These are phyloP conservation scores for Bombus difficillimus DNA, from an alignment of 1,140 invertebrate species.

Conservation along the genomic window DNA sequence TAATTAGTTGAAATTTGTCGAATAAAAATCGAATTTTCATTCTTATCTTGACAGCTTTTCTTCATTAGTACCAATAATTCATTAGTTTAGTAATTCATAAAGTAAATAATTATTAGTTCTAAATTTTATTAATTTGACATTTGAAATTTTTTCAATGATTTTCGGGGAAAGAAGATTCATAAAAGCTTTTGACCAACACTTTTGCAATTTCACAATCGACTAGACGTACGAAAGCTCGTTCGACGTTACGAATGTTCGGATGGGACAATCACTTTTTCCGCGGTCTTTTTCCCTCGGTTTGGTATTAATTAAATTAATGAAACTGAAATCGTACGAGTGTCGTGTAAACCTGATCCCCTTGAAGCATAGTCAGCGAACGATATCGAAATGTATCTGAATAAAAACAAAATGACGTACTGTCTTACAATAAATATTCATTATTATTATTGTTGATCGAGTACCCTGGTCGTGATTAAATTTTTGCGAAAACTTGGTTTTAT, in stretches of 20 bases:
- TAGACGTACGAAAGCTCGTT: not conserved
- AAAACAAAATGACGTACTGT: not conserved
- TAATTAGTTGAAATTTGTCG: too few species aligned
- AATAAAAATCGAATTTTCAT: too few species aligned
- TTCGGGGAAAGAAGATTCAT: too few species aligned
- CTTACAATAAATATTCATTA: not conserved
- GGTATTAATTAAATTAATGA: constrained; percentile 27
- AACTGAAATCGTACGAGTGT: constrained; percentile 13
- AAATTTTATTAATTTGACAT: too few species aligned
- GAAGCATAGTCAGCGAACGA: constrained; percentile 4
- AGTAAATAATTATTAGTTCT: too few species aligned
- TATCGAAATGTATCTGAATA: not conserved
- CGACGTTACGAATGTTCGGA: not conserved
- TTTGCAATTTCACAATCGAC: not conserved
- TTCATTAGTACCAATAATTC: too few species aligned
- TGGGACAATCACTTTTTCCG: not conserved
- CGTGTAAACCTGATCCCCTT: not conserved
- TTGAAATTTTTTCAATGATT: too few species aligned
- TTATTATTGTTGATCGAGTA: not conserved
- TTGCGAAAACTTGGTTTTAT: too few species aligned
- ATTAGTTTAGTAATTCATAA: too few species aligned
- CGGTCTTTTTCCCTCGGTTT: not conserved
- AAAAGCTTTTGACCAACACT: not conserved
- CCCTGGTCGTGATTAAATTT: not conserved
- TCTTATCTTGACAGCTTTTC: too few species aligned